These are phyloP conservation scores for Camponotus floridanus DNA, from an alignment of 1,140 invertebrate genomes.

Conservation along the genomic window DNA sequence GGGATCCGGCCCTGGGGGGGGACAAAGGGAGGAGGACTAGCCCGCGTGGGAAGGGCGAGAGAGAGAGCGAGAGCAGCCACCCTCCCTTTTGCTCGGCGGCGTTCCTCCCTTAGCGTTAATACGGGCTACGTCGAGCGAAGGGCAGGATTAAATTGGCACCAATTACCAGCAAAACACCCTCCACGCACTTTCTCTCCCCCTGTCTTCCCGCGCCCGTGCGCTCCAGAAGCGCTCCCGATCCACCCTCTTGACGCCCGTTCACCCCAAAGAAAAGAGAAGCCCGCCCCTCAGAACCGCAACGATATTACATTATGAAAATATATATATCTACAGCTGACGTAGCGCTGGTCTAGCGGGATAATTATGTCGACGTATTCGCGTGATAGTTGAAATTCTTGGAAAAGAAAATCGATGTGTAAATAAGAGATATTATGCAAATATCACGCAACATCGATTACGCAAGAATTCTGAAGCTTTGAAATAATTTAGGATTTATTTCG, in stretches of 20 bases:
- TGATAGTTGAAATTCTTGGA: not conserved
- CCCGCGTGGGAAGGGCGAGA: constrained; percentile 80
- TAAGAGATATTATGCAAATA: constrained; percentile 10
- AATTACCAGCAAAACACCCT: constrained; percentile 91
- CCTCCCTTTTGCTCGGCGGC: constrained; percentile 67
- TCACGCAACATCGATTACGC: not conserved
- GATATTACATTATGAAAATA: constrained; percentile 84
- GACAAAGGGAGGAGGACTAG: constrained; percentile 59
- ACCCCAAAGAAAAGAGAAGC: constrained; percentile 71
- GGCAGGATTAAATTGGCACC: constrained; percentile 89
- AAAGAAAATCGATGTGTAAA: not conserved
- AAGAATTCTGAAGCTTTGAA: not conserved
- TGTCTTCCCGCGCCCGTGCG: constrained; percentile 24
- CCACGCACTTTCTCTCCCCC: constrained; percentile 79
- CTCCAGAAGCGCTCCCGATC: constrained; percentile 36
- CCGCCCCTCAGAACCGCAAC: constrained; percentile 72
- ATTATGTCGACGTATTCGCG: constrained; percentile 71
- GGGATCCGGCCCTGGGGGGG: constrained; percentile 69
- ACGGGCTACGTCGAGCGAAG: constrained; percentile 83
- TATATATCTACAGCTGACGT: constrained; percentile 76
- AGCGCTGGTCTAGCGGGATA: constrained; percentile 72
- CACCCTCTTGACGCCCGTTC: constrained; percentile 66
- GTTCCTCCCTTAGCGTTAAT: constrained; percentile 82
- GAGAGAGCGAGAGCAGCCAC: constrained; percentile 46
- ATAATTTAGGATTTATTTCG: not conserved